Evolutionary conservation across 2,888 invertebrate genomes (phyloP).

Genomic region (Digitonthophagus gazella): DNA sequence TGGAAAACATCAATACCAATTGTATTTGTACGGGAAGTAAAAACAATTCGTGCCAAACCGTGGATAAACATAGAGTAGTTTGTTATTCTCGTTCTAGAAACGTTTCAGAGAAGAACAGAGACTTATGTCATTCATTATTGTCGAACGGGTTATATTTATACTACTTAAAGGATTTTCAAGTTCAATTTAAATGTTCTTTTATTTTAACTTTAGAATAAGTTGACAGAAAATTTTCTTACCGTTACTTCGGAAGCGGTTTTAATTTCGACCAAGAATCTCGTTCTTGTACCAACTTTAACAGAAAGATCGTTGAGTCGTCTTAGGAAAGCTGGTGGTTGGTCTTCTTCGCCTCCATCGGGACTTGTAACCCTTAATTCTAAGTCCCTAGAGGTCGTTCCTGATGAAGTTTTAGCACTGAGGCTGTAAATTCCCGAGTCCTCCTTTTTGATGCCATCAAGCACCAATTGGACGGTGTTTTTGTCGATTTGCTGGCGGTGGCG

Average conservation of each 20-base stretch:
- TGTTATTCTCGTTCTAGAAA: neutral
- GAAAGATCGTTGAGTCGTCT: conserved; percentile 81
- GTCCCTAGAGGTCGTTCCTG: conserved; percentile 56
- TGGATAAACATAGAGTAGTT: neutral
- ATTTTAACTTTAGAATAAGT: too few relatives aligned
- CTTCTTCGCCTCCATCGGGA: conserved; percentile 50
- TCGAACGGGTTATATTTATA: neutral
- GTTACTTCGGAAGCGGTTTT: conserved; percentile 72
- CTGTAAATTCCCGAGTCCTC: conserved; percentile 76
- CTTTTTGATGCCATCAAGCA: conserved; percentile 70
- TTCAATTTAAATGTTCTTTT: neutral
- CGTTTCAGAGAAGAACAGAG: neutral
- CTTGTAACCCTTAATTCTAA: conserved; percentile 60
- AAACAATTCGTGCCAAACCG: neutral
- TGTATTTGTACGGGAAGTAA: neutral
- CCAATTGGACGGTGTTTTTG: conserved; percentile 67
- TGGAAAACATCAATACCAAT: neutral
- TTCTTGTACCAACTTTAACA: conserved; percentile 86
- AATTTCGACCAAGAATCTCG: conserved; percentile 81
- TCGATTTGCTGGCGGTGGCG: conserved; percentile 59
- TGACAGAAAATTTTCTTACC: conserved; percentile 59
- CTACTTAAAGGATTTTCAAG: neutral
- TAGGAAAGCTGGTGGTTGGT: conserved; percentile 79
- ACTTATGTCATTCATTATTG: neutral
- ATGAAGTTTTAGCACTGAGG: conserved; percentile 62